Percentiles rank a stretch among this genome's conserved stretches.
phyloP scores from a whole-genome alignment of 2,797 vertebrate genomes.

The Lepilemur septentrionalis region DNA sequence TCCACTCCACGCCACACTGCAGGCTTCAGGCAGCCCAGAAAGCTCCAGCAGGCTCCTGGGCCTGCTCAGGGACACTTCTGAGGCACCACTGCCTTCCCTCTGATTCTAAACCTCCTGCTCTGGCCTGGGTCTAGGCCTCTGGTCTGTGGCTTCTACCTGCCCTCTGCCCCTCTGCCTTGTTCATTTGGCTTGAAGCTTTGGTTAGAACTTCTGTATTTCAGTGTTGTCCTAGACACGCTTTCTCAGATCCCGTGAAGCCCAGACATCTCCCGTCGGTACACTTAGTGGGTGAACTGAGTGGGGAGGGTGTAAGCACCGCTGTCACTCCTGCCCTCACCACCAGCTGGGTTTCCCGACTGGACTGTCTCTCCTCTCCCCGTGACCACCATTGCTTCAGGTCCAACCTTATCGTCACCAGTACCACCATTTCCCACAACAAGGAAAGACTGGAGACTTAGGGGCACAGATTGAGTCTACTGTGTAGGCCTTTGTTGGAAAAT shows the following conservation, averaged over 20 bases:
- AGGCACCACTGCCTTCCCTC: background rate
- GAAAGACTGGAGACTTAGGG: background rate
- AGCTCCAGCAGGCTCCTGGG: background rate
- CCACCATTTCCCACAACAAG: background rate
- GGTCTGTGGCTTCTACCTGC: background rate
- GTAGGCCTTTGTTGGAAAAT: background rate
- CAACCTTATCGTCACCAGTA: background rate
- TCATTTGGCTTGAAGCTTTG: background rate
- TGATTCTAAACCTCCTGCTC: background rate
- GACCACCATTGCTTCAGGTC: background rate
- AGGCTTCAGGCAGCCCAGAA: background rate
- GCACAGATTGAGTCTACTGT: background rate
- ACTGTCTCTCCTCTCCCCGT: background rate
- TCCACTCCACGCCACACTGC: too few relatives aligned
- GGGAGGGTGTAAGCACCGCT: rapidly evolving
- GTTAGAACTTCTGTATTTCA: background rate
- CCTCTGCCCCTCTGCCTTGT: background rate
- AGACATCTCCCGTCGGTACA: background rate
- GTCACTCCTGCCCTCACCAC: background rate
- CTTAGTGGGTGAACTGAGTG: background rate
- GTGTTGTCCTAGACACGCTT: background rate
- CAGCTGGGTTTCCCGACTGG: background rate
- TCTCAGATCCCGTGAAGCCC: background rate
- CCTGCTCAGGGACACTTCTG: background rate
- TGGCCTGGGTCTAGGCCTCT: background rate